Evolutionary conservation across 2,888 invertebrate genomes (phyloP).

Genomic region (Hirtodrosophila cameraria): DNA sequence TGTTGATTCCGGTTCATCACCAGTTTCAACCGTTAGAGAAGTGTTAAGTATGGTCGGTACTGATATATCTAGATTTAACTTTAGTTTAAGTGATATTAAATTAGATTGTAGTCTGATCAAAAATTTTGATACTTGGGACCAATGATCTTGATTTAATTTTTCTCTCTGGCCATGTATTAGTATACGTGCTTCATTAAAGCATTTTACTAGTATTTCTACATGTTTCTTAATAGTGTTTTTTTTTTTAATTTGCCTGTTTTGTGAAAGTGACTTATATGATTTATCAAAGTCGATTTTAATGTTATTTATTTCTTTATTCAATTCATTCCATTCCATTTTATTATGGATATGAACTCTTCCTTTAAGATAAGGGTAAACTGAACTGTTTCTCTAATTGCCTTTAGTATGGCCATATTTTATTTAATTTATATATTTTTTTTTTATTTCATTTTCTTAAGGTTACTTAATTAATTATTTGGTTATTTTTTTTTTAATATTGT

Average conservation of each 20-base stretch:
- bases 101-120: constrained; percentile 19
- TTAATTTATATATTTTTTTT: neutral
- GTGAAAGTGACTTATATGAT: constrained; percentile 7
- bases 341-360: constrained; percentile 9
- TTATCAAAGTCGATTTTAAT: constrained; percentile 16
- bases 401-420: neutral
- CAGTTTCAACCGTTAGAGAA: constrained; percentile 18
- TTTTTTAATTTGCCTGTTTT: constrained; percentile 13
- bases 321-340: constrained; percentile 21
- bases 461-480: neutral
- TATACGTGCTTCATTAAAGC: neutral
- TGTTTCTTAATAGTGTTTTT: constrained; percentile 7
- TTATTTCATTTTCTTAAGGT: neutral
- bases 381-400: constrained; percentile 2
- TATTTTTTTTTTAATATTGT: neutral
- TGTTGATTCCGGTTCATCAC: constrained; percentile 23
- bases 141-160: constrained; percentile 18
- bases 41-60: constrained; percentile 20
- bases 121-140: constrained; percentile 20
- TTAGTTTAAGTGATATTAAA: constrained; percentile 16
- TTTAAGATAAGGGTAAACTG: neutral
- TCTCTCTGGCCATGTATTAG: constrained; percentile 2
- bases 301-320: constrained; percentile 8
- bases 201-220: constrained; percentile 2
- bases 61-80: constrained; percentile 11